A percentile compares a stretch with the other conserved stretches of the same genome.
Conservation (phyloP, 1,140 invertebrate species). For the Pseudomyrmex gracilis region DNA sequence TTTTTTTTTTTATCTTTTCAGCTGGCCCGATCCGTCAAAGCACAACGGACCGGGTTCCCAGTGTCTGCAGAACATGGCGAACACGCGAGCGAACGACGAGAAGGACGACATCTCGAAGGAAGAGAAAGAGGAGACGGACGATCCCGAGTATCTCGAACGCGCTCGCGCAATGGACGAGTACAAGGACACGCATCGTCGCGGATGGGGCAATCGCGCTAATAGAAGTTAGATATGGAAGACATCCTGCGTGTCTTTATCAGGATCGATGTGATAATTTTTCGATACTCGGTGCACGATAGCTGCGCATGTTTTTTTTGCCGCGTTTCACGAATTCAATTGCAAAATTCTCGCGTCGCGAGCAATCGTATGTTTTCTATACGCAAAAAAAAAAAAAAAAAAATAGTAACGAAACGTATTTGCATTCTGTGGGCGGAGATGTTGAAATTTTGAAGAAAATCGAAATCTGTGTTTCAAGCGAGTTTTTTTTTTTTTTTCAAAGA, state of each 20-base stretch:
- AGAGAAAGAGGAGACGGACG: constrained; percentile 90
- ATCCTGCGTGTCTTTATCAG: too few relatives aligned
- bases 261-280: neutral
- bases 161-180: constrained; percentile 94
- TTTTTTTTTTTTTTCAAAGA: too few relatives aligned
- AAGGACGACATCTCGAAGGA: constrained; percentile 84
- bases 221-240: constrained; percentile 88
- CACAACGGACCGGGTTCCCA: constrained; percentile 71
- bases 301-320: neutral
- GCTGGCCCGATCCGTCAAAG: constrained; percentile 80
- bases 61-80: constrained; percentile 75
- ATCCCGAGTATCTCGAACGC: constrained; percentile 89
- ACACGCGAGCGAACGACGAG: constrained; percentile 58
- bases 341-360: neutral
- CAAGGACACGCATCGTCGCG: constrained; percentile 95
- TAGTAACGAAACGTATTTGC: neutral
- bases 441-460: neutral
- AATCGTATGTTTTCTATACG: neutral
- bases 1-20: constrained; percentile 58
- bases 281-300: too few relatives aligned
- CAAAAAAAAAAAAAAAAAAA: too few relatives aligned
- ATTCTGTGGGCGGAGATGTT: neutral
- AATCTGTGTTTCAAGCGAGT: too few relatives aligned
- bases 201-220: constrained; percentile 95
- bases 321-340: neutral